Percentiles rank a stretch among this genome's conserved stretches.
These are phyloP conservation scores for Oceanodroma leucorhoa DNA, from an alignment of 2,797 vertebrate genomes.

Conservation along the genomic window DNA sequence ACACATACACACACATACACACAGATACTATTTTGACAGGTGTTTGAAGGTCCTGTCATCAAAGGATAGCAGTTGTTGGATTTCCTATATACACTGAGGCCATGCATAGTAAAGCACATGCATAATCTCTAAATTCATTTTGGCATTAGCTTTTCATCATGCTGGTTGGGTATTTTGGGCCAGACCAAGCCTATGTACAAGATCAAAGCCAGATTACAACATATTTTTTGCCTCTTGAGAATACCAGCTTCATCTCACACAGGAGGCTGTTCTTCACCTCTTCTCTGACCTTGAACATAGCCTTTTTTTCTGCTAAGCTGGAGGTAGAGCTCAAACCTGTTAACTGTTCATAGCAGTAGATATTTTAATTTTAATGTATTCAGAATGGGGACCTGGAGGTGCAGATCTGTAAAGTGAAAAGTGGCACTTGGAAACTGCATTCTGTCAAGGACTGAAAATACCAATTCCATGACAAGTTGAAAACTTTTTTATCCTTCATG, in stretches of 20 bases:
- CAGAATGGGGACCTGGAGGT: background rate
- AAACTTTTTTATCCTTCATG: background rate
- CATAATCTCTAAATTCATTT: background rate
- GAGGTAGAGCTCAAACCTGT: background rate
- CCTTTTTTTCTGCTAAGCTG: background rate
- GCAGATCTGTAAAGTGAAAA: background rate
- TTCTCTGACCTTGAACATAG: background rate
- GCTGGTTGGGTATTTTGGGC: background rate
- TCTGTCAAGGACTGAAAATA: background rate
- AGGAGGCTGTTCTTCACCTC: background rate
- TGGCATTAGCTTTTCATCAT: background rate
- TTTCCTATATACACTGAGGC: background rate
- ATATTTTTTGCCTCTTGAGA: background rate
- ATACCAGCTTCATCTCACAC: background rate
- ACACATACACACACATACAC: rapidly evolving
- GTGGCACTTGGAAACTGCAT: background rate
- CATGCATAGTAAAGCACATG: background rate
- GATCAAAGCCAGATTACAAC: background rate
- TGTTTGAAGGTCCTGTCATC: background rate
- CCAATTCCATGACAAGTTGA: background rate
- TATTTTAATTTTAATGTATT: background rate
- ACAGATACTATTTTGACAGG: background rate
- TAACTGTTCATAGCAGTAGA: background rate
- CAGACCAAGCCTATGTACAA: background rate
- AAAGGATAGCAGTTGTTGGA: background rate